A percentile compares a stretch with the other conserved stretches of the same genome.
phyloP scores from a whole-genome alignment of 2,888 invertebrate species.

The Lissonota sp. region DNA sequence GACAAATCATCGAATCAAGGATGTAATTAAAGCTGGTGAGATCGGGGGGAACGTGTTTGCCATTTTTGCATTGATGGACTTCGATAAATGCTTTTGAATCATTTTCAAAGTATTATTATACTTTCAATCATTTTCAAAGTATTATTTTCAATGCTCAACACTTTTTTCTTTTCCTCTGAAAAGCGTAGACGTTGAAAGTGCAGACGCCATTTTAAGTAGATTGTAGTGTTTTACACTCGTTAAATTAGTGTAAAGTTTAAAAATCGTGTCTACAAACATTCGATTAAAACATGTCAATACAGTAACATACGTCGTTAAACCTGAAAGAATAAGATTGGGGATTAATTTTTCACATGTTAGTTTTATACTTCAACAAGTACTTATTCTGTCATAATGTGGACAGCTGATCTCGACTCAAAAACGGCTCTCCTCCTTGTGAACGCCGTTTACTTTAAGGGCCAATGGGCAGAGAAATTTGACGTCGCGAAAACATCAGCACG shows the following conservation, averaged over 20 bases:
- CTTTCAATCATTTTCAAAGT: background rate
- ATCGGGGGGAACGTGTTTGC: background rate
- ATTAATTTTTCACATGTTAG: background rate
- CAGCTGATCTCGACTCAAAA: background rate
- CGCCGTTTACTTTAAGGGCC: slow-evolving; percentile 92
- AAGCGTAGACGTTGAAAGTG: background rate
- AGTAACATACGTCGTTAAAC: too few species aligned
- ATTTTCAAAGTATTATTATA: background rate
- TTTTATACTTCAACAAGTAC: background rate
- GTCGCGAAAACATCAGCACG: slow-evolving; percentile 66
- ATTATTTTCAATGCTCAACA: background rate
- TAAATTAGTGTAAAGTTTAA: too few species aligned
- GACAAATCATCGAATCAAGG: slow-evolving; percentile 92
- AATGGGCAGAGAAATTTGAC: slow-evolving; percentile 85
- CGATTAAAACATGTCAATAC: too few species aligned
- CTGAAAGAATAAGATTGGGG: background rate
- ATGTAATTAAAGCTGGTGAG: slow-evolving; percentile 87
- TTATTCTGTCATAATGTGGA: too few species aligned
- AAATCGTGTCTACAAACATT: too few species aligned
- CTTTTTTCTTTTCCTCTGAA: background rate
- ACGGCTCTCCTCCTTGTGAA: slow-evolving; percentile 87
- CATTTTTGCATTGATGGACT: background rate
- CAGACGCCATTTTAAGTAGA: too few species aligned
- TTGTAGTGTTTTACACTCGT: too few species aligned
- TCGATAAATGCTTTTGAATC: background rate